These are phyloP conservation scores for Furcula furcula DNA, from an alignment of 2,888 invertebrate species.

Conservation along the genomic window DNA sequence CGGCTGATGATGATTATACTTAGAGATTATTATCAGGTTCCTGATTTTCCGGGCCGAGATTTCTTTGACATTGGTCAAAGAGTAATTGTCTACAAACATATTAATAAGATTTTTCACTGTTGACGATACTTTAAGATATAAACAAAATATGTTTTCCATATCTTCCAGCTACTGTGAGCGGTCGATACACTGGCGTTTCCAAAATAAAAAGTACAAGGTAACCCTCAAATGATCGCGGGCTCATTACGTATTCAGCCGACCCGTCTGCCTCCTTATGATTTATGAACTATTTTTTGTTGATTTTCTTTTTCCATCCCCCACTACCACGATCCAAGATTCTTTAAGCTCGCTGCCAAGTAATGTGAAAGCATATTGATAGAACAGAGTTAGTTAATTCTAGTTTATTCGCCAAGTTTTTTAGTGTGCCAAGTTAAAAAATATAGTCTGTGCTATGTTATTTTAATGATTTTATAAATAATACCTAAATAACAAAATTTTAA, in stretches of 20 bases:
- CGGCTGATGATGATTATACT: too few relatives aligned
- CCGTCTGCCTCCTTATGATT: conserved; percentile 70
- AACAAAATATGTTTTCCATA: too few relatives aligned
- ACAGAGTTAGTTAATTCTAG: conserved; percentile 47
- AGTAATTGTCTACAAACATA: too few relatives aligned
- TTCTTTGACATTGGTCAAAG: too few relatives aligned
- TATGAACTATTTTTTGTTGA: conserved; percentile 70
- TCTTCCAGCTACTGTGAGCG: too few relatives aligned
- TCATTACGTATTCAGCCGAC: conserved; percentile 69
- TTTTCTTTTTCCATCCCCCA: conserved; percentile 42
- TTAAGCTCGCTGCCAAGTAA: conserved; percentile 55
- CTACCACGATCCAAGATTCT: conserved; percentile 49
- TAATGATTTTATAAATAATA: not conserved
- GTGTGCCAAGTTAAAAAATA: conserved; percentile 21
- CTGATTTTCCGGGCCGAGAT: too few relatives aligned
- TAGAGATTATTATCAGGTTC: too few relatives aligned
- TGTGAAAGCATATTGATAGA: conserved; percentile 71
- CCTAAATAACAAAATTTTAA: too few relatives aligned
- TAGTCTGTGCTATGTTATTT: conserved; percentile 1
- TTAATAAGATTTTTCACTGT: too few relatives aligned
- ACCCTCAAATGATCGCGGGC: conserved; percentile 60
- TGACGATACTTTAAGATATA: too few relatives aligned
- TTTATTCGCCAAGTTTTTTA: conserved; percentile 33
- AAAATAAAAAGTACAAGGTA: conserved; percentile 48
- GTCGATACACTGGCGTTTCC: too few relatives aligned